phyloP scores from a whole-genome alignment of 2,113 vertebrate species.

The Crotophaga sulcirostris region DNA sequence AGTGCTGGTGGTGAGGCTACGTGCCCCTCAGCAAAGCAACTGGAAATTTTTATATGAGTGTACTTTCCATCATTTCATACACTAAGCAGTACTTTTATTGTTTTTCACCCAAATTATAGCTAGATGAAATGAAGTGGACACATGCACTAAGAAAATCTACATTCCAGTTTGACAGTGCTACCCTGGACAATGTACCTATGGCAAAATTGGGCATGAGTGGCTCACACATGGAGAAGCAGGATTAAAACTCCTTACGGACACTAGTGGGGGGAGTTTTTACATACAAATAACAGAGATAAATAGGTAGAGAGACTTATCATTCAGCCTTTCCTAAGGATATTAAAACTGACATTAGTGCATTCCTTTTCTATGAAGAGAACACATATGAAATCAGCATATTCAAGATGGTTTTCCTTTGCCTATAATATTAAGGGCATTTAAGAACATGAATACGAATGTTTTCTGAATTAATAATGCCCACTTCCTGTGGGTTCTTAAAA shows the following conservation, averaged over 20 bases:
- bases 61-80: not conserved
- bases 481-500: not conserved
- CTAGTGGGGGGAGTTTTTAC: not conserved
- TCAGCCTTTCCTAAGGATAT: not conserved
- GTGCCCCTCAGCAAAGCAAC: not conserved
- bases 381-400: not conserved
- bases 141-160: not conserved
- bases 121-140: not conserved
- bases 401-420: not conserved
- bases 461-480: conserved; percentile 28
- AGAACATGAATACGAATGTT: conserved; percentile 1
- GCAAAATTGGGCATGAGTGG: not conserved
- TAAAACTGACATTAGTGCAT: not conserved
- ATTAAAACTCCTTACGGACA: not conserved
- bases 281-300: not conserved
- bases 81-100: not conserved
- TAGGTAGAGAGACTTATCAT: not conserved
- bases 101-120: not conserved
- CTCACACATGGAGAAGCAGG: not conserved
- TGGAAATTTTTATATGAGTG: not conserved
- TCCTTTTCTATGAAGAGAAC: not conserved
- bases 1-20: not conserved
- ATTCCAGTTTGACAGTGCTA: not conserved
- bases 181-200: not conserved
- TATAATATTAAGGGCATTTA: not conserved